Percentiles rank a stretch among this genome's conserved stretches.
Conservation (phyloP, 2,888 invertebrate genomes). For the Callimorpha dominula region DNA sequence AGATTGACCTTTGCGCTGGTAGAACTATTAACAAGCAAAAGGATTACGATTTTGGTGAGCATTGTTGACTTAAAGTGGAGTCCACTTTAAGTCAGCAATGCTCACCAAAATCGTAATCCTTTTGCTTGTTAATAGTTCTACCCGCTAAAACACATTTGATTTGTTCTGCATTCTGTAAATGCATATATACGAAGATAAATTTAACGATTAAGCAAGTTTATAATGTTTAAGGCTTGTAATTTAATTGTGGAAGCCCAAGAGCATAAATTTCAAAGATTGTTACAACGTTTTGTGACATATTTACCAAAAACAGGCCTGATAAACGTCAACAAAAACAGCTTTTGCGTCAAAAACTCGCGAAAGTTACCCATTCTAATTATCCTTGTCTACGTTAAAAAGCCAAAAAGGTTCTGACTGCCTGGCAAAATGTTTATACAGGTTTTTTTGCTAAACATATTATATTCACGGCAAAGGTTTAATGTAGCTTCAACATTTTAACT, state of each 20-base stretch:
- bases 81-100: too few relatives aligned
- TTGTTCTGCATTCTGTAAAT: too few relatives aligned
- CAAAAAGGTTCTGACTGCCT: background rate
- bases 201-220: too few relatives aligned
- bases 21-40: too few relatives aligned
- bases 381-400: background rate
- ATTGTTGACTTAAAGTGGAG: too few relatives aligned
- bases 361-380: background rate
- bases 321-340: background rate
- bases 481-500: background rate
- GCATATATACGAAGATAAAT: too few relatives aligned
- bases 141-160: too few relatives aligned
- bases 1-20: too few relatives aligned
- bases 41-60: too few relatives aligned
- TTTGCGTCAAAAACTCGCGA: background rate
- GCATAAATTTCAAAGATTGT: background rate
- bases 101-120: too few relatives aligned
- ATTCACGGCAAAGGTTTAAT: background rate
- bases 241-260: background rate
- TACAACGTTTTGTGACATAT: background rate
- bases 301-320: background rate
- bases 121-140: too few relatives aligned
- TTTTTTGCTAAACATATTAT: background rate
- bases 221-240: too few relatives aligned
- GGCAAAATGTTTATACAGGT: background rate